A percentile compares a stretch with the other conserved stretches of the same genome.
phyloP scores from a whole-genome alignment of 2,888 invertebrate species.

The Ichneumoninae sp. region DNA sequence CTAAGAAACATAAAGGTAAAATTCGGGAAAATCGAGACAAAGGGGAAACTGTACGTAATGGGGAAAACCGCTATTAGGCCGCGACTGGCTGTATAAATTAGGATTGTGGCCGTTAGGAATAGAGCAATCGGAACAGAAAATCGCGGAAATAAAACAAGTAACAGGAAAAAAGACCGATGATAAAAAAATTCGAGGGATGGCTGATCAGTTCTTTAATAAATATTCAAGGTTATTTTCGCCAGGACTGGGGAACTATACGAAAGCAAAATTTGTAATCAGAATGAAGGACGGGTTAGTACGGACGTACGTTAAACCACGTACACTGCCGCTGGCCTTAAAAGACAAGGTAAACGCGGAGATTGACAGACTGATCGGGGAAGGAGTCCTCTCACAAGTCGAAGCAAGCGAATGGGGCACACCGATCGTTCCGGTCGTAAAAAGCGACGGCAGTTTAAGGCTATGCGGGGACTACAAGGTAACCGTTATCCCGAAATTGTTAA shows the following conservation, averaged over 20 bases:
- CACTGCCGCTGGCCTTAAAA: constrained; percentile 51
- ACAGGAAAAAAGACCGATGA: background rate
- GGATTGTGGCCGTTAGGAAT: constrained; percentile 51
- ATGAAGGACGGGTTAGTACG: constrained; percentile 64
- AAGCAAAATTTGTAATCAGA: constrained; percentile 39
- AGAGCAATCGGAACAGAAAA: background rate
- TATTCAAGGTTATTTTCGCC: constrained; percentile 11
- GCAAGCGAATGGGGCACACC: constrained; percentile 74
- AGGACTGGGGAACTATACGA: constrained; percentile 51
- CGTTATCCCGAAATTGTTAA: constrained; percentile 61
- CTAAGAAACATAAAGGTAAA: constrained; percentile 9
- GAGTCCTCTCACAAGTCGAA: constrained; percentile 67
- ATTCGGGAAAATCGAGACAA: constrained; percentile 10
- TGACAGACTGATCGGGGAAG: constrained; percentile 38
- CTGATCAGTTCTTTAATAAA: constrained; percentile 32
- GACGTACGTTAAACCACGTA: constrained; percentile 59
- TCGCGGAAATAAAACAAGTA: constrained; percentile 18
- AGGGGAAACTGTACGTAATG: constrained; percentile 32
- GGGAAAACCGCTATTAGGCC: constrained; percentile 51
- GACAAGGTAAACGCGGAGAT: constrained; percentile 45
- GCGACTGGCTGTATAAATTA: constrained; percentile 53
- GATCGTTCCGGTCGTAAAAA: constrained; percentile 73
- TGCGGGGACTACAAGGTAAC: constrained; percentile 74
- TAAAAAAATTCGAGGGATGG: constrained; percentile 19
- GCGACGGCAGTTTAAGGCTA: constrained; percentile 70